Percentiles rank a stretch among this genome's conserved stretches.
Evolutionary conservation across 2,797 vertebrate genomes (phyloP).

Genomic region (Brachyalestes nurse): DNA sequence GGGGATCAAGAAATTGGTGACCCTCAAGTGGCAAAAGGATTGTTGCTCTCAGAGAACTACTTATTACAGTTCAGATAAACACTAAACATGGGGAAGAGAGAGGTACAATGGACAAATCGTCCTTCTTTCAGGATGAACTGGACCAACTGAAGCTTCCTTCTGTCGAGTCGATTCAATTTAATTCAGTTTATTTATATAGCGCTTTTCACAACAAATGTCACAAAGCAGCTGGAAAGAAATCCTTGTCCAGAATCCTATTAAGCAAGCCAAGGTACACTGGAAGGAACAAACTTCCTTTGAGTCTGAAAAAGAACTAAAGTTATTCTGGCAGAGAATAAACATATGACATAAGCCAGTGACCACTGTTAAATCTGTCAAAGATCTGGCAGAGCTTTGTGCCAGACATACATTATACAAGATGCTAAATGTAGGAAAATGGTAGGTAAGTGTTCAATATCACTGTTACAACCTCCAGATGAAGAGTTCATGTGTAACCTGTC

Average conservation of each 20-base stretch:
- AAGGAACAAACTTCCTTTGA: background rate
- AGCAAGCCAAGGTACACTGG: background rate
- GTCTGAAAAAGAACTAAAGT: background rate
- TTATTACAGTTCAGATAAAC: no score
- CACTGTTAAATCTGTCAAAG: background rate
- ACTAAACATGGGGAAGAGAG: no score
- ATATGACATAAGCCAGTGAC: background rate
- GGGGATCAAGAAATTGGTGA: background rate
- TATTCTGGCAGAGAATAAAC: no score
- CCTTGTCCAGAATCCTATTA: background rate
- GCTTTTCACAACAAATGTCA: background rate
- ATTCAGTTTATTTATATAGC: background rate
- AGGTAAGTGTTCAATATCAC: background rate
- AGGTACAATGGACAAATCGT: no score
- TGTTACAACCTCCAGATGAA: background rate
- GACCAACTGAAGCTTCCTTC: no score
- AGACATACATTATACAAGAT: background rate
- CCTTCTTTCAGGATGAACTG: no score
- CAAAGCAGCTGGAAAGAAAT: background rate
- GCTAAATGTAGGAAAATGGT: background rate
- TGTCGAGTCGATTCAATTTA: background rate
- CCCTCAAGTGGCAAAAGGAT: constrained; percentile 11
- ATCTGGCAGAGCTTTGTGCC: background rate
- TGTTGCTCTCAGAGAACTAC: constrained; percentile 9
- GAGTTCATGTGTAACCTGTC: background rate